A percentile compares a stretch with the other conserved stretches of the same genome.
These are phyloP conservation scores for Amaurobius ferox DNA, from an alignment of 2,888 invertebrate species.

Conservation along the genomic window DNA sequence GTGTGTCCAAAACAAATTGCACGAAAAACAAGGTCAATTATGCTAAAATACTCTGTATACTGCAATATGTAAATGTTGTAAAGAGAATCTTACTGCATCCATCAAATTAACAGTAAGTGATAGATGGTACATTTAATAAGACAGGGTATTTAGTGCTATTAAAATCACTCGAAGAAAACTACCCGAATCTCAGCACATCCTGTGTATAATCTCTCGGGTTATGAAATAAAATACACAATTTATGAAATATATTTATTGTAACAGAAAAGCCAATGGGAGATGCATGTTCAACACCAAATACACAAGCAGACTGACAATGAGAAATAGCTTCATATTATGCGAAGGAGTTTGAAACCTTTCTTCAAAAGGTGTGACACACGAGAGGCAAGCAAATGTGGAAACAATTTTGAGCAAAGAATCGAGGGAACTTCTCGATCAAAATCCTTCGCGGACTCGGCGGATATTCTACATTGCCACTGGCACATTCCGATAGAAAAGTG, in stretches of 20 bases:
- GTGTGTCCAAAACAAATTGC: too few species aligned
- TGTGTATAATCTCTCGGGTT: not conserved
- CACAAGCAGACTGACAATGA: slow-evolving; percentile 36
- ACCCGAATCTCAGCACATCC: too few species aligned
- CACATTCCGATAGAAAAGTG: slow-evolving; percentile 43
- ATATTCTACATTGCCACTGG: slow-evolving; percentile 8
- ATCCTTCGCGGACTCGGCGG: slow-evolving; percentile 1
- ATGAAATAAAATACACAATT: not conserved
- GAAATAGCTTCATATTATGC: slow-evolving; percentile 18
- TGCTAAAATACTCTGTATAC: too few species aligned
- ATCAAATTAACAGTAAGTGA: too few species aligned
- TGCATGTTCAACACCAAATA: slow-evolving; percentile 33
- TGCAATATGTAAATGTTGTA: too few species aligned
- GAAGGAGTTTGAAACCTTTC: slow-evolving; percentile 28
- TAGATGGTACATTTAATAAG: too few species aligned
- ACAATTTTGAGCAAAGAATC: slow-evolving; percentile 48
- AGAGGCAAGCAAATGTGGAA: slow-evolving; percentile 35
- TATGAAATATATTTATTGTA: slow-evolving; percentile 59
- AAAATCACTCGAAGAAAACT: too few species aligned
- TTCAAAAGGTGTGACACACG: slow-evolving; percentile 24
- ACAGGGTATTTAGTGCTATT: too few species aligned
- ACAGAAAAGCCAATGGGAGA: slow-evolving; percentile 34
- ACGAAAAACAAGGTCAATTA: too few species aligned
- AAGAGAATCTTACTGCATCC: too few species aligned
- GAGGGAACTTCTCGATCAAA: slow-evolving; percentile 20